Conservation (phyloP, 2,113 vertebrate species). For the Pluvialis apricaria region DNA sequence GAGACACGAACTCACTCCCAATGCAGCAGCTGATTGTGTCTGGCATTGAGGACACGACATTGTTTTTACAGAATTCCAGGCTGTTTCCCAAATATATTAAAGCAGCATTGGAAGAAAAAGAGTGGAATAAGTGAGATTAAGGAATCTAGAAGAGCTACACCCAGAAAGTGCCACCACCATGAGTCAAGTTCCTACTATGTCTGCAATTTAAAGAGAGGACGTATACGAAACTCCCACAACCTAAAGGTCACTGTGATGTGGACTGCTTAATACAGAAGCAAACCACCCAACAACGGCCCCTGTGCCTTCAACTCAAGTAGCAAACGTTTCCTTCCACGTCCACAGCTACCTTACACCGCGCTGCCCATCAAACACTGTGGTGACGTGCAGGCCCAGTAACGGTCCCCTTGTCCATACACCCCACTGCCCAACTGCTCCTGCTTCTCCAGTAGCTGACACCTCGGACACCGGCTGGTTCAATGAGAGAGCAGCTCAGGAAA, state of each 20-base stretch:
- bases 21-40: not conserved
- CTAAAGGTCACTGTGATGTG: not conserved
- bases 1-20: not conserved
- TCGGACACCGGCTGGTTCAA: not conserved
- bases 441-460: not conserved
- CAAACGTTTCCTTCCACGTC: not conserved
- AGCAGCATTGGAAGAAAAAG: not conserved
- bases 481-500: not conserved
- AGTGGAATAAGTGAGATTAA: not conserved
- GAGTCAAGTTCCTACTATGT: not conserved
- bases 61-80: not conserved
- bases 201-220: not conserved
- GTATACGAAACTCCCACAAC: not conserved
- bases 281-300: not conserved
- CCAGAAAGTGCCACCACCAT: not conserved
- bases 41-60: not conserved
- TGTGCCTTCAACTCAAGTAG: not conserved
- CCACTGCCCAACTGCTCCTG: accelerated
- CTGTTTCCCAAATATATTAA: not conserved
- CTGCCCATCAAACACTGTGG: not conserved
- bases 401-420: too few relatives aligned
- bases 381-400: not conserved
- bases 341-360: not conserved
- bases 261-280: not conserved
- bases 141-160: not conserved